Evolutionary conservation across 2,888 invertebrate species (phyloP).

Genomic region (Drosophila austrosaltans): DNA sequence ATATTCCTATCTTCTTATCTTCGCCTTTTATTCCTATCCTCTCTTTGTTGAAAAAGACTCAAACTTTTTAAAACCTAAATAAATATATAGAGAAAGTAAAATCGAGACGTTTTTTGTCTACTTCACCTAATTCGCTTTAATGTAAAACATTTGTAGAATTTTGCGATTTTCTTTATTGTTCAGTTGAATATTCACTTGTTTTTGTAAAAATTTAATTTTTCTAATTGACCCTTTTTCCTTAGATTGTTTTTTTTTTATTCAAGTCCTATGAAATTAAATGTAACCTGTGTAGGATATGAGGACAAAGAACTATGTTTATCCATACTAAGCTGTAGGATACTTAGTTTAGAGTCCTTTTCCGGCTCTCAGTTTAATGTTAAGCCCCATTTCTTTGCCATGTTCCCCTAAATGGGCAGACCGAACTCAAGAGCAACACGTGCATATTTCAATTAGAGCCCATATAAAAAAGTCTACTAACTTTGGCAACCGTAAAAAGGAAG

Average conservation of each 20-base stretch:
- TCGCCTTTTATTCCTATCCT: no score
- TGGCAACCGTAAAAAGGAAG: conserved; percentile 37
- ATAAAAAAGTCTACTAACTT: conserved; percentile 37
- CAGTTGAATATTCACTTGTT: not conserved
- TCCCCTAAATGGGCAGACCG: not conserved
- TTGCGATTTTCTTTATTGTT: no score
- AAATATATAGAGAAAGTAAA: no score
- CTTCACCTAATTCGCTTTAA: not conserved
- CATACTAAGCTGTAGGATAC: conserved; percentile 1
- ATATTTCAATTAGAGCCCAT: conserved; percentile 55
- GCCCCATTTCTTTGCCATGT: not conserved
- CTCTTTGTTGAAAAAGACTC: no score
- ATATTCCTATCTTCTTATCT: no score
- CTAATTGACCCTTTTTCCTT: not conserved
- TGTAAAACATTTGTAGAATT: not conserved
- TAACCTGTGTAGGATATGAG: not conserved
- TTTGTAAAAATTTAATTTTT: not conserved
- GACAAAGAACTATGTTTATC: not conserved
- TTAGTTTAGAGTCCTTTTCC: not conserved
- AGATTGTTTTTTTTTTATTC: not conserved
- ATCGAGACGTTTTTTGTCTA: not conserved
- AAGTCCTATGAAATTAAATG: not conserved
- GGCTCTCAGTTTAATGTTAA: conserved; percentile 3
- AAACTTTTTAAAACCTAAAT: no score
- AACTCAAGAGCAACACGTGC: conserved; percentile 50